Conservation (phyloP, 2,113 vertebrate species). For the Mugil cephalus region DNA sequence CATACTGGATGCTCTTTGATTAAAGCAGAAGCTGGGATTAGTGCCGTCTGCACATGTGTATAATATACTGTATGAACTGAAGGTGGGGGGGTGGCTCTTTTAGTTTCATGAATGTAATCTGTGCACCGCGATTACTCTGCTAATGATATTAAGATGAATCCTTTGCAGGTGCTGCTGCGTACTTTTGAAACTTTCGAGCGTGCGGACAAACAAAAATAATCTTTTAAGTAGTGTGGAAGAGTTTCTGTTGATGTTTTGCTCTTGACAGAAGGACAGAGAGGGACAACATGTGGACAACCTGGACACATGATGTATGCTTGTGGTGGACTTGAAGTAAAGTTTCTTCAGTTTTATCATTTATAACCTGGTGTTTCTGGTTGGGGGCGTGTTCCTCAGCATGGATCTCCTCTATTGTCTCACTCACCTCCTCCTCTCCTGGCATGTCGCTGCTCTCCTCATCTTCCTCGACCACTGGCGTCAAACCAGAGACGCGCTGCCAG, state of each 20-base stretch:
- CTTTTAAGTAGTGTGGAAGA: neutral
- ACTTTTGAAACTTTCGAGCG: neutral
- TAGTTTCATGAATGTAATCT: conserved; percentile 43
- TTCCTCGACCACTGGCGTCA: conserved; percentile 55
- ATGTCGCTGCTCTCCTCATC: conserved; percentile 41
- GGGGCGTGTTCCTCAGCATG: conserved; percentile 44
- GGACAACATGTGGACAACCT: neutral
- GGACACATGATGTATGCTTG: neutral
- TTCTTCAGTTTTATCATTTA: conserved; percentile 20
- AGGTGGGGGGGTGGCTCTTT: neutral
- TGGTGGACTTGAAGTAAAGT: neutral
- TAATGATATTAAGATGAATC: conserved; percentile 39
- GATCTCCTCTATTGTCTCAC: conserved; percentile 18
- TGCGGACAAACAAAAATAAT: neutral
- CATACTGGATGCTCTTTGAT: conserved; percentile 53
- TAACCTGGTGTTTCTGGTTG: conserved; percentile 56
- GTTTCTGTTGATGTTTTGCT: too few species aligned
- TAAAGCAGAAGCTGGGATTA: conserved; percentile 66
- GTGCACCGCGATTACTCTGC: conserved; percentile 6
- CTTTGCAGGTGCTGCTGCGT: conserved; percentile 10
- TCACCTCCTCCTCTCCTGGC: conserved; percentile 22
- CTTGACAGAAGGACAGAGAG: neutral
- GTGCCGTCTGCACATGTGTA: conserved; percentile 38
- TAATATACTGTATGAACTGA: conserved; percentile 37
- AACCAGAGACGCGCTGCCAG: conserved; percentile 53